These are phyloP conservation scores for Coelogynopora nodosa DNA, from an alignment of 2,888 invertebrate genomes.

Conservation along the genomic window DNA sequence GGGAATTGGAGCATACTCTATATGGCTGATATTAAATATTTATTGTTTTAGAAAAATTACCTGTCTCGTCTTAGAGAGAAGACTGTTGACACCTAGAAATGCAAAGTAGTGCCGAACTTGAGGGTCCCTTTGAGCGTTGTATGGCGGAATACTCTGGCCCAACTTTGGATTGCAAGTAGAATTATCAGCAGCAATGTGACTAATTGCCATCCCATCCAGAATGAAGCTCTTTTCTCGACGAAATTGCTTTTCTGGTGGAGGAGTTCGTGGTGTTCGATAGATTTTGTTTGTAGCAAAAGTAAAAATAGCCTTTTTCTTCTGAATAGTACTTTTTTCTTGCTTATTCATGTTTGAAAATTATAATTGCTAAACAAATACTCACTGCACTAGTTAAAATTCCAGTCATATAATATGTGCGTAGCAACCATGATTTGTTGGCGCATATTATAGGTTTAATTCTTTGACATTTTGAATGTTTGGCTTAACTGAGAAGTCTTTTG, in stretches of 20 bases:
- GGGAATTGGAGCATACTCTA: no score
- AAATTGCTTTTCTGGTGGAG: background rate
- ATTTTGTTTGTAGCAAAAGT: background rate
- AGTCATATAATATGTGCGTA: no score
- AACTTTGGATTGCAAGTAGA: background rate
- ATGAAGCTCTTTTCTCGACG: background rate
- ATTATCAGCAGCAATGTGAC: background rate
- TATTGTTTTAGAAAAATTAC: background rate
- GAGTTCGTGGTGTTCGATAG: background rate
- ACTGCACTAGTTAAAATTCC: no score
- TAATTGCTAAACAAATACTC: no score
- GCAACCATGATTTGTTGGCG: no score
- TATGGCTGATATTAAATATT: no score
- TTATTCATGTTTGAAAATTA: no score
- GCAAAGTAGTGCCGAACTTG: background rate
- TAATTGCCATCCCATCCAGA: background rate
- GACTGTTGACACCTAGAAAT: background rate
- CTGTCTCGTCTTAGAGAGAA: background rate
- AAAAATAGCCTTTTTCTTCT: no score
- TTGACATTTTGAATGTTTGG: no score
- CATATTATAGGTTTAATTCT: no score
- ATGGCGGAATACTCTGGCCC: background rate
- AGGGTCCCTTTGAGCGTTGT: background rate
- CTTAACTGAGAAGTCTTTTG: no score
- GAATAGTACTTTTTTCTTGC: no score